Evolutionary conservation across 2,888 invertebrate species (phyloP), one percentile per base, ranked within the genome.

Genomic region (Apotomis betuletana): DNA sequence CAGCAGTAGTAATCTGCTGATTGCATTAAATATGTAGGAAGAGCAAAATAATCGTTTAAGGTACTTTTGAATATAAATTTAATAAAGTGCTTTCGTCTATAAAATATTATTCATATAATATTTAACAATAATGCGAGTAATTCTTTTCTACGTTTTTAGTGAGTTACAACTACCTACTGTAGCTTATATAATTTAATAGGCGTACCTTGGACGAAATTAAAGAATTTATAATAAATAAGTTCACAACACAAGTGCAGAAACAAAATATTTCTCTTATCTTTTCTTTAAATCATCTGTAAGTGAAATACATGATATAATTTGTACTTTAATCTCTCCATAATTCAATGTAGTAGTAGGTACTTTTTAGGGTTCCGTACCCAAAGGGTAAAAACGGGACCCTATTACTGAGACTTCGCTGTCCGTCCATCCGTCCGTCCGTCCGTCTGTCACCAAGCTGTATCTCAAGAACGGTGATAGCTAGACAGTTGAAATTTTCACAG

Each of bases 131-230:
- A 12, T n/a, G 46, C 36, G 44, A 12, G 44, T 10, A 6, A 10
- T 38, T 67, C 10, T 44, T 41, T 49, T 60, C 57, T 54, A 68
- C 52, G 59, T 44, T 67, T 70, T 46, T 12, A 63, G 54, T 59
- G 49, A 64, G 58, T 63, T 60, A 59, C 59, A 13, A 52, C 62
- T 46, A 60, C 59, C 49, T 67, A 74, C 59, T 51, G 5, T 41
- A 52, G 41, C 10, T 70, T 63, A 55, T 55, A 64, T 71, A 70
- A 57, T 62, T 67, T 65, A 62, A 46, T 64, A 74, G 69, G 76
- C 77, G 64, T 82, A 83, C 83, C 84, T 83, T 79, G 71, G 73
- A 74, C 67, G 73, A 79, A 79, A 78, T 78, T 73, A 78, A 80
- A 79, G 51, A 80, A 78, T 81, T 58, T 76, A 78, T 73, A 77